A percentile compares a stretch with the other conserved stretches of the same genome.
These are phyloP conservation scores for Periophthalmus modestus DNA, from an alignment of 2,113 vertebrate species.

Conservation along the genomic window DNA sequence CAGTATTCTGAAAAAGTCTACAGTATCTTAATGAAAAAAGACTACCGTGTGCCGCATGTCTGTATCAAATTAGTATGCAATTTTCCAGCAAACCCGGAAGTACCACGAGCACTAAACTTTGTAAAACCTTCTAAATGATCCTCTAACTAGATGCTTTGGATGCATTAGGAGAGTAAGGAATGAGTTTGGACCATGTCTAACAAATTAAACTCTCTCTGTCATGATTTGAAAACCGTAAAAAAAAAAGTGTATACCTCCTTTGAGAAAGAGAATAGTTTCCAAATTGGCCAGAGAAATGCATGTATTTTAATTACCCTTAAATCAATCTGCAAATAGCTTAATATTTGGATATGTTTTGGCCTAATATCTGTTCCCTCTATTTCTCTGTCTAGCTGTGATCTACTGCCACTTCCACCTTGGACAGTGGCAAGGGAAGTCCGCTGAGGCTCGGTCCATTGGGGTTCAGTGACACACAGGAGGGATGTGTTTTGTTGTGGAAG, in stretches of 20 bases:
- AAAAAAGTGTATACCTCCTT: no score
- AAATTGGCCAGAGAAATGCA: not conserved
- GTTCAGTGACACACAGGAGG: constrained; percentile 20
- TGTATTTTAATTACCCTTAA: not conserved
- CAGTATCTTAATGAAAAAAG: no score
- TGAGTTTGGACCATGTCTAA: no score
- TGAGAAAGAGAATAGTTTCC: no score
- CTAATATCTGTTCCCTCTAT: constrained; percentile 4
- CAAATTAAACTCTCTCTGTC: no score
- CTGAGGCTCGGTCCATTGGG: constrained; percentile 14
- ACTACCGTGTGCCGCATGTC: no score
- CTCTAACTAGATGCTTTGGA: no score
- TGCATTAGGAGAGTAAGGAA: no score
- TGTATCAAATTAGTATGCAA: no score
- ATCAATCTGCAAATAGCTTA: not conserved
- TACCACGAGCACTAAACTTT: no score
- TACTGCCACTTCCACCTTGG: constrained; percentile 10
- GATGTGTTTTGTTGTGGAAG: constrained; percentile 35
- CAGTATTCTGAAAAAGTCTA: not conserved
- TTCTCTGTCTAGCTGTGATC: constrained; percentile 2
- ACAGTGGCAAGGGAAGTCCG: not conserved
- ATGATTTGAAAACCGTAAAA: no score
- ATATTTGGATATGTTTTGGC: not conserved
- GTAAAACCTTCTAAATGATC: no score
- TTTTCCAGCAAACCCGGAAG: not conserved